Conservation (phyloP, 2,888 invertebrate species). For the Lamproptera curius region DNA sequence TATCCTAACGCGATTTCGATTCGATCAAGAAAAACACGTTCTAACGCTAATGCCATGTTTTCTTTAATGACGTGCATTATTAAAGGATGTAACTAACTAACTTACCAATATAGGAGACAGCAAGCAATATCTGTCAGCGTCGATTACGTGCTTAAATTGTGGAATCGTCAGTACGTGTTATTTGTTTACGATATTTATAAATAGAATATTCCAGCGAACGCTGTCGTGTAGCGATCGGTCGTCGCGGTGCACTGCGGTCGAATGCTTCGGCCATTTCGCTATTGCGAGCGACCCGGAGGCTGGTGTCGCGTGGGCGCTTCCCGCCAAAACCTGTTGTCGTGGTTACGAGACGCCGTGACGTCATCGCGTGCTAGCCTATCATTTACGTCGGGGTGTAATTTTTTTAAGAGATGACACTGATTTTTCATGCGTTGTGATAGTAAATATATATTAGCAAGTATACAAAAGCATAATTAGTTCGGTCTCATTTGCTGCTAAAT, state of each 20-base stretch:
- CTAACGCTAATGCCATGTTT: no score
- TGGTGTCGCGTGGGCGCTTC: conserved; percentile 54
- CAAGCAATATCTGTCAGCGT: neutral
- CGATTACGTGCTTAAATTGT: neutral
- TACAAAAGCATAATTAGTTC: no score
- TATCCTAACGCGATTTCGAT: no score
- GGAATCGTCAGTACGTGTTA: neutral
- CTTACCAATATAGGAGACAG: conserved; percentile 5
- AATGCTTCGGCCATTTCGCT: conserved; percentile 42
- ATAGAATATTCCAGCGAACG: conserved; percentile 57
- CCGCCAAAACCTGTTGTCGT: conserved; percentile 70
- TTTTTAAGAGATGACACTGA: no score
- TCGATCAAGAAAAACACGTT: no score
- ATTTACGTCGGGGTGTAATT: no score
- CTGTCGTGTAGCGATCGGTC: conserved; percentile 68
- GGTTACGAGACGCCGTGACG: conserved; percentile 51
- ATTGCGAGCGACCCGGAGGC: conserved; percentile 27
- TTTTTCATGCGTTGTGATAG: no score
- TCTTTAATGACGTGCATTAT: neutral
- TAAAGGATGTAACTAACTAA: neutral
- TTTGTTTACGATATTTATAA: conserved; percentile 6
- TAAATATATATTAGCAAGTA: no score
- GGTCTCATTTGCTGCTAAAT: no score
- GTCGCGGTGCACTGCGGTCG: conserved; percentile 75
- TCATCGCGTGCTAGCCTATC: conserved; percentile 31